These are phyloP conservation scores for Lophura swinhoii DNA, from an alignment of 2,797 vertebrate genomes.

Conservation along the genomic window DNA sequence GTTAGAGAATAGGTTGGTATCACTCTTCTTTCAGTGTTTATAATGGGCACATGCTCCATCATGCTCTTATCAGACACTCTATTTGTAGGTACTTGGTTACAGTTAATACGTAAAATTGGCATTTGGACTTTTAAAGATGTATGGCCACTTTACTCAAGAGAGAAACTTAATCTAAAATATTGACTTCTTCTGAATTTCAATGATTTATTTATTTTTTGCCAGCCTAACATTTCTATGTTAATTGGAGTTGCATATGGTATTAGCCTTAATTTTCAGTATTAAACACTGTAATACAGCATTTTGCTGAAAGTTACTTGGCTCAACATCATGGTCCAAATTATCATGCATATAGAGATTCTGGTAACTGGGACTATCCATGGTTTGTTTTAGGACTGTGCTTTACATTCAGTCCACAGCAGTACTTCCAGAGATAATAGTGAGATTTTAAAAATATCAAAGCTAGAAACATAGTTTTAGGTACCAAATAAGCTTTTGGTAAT, in stretches of 20 bases:
- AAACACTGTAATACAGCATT: rapidly evolving
- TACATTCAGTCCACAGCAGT: neutral
- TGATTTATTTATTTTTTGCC: neutral
- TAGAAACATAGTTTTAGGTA: neutral
- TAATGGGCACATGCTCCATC: neutral
- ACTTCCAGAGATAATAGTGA: neutral
- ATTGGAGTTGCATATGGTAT: neutral
- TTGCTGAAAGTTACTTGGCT: neutral
- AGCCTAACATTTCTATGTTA: neutral
- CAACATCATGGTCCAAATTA: neutral
- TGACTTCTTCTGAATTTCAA: neutral
- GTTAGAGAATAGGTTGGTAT: neutral
- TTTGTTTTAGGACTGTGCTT: neutral
- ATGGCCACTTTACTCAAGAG: neutral
- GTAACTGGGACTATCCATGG: neutral
- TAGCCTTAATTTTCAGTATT: neutral
- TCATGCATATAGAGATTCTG: neutral
- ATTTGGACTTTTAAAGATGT: neutral
- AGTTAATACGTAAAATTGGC: neutral
- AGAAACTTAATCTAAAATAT: neutral
- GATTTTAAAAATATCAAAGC: neutral
- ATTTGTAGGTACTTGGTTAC: neutral
- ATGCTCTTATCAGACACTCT: neutral
- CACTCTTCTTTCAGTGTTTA: neutral
- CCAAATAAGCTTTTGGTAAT: neutral